Percentiles rank a stretch among this genome's conserved stretches.
Evolutionary conservation across 1,140 invertebrate species (phyloP).

Genomic region (Caerostris darwini): DNA sequence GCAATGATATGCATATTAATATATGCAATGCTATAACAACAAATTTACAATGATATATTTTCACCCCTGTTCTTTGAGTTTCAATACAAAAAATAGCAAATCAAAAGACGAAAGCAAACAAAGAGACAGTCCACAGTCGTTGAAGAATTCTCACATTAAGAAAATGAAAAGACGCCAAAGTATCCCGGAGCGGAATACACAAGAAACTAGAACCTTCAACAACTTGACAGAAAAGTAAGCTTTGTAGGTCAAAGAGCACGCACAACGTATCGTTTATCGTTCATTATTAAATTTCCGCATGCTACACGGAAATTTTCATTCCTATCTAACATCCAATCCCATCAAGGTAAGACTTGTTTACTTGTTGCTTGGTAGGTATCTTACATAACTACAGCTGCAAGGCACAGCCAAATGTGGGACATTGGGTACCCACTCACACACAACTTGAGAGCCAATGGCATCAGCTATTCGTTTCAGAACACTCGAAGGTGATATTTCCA

Average conservation of each 20-base stretch:
- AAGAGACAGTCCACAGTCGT: neutral
- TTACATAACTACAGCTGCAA: conserved; percentile 35
- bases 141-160: neutral
- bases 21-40: neutral
- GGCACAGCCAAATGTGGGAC: conserved; percentile 6
- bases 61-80: neutral
- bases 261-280: conserved; percentile 33
- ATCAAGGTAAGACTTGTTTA: conserved; percentile 62
- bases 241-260: conserved; percentile 46
- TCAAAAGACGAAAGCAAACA: neutral
- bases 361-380: neutral
- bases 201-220: conserved; percentile 51
- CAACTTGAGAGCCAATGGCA: neutral
- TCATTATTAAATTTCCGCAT: conserved; percentile 38
- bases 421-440: conserved; percentile 12
- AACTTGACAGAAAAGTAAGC: conserved; percentile 13
- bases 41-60: neutral
- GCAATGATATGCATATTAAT: no score
- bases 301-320: neutral
- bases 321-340: neutral
- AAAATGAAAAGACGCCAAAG: neutral
- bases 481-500: neutral
- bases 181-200: neutral
- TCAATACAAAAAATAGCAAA: neutral
- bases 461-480: neutral